phyloP scores from a whole-genome alignment of 35 echinoderm and acorn worm species.

The Antedon bifida region DNA sequence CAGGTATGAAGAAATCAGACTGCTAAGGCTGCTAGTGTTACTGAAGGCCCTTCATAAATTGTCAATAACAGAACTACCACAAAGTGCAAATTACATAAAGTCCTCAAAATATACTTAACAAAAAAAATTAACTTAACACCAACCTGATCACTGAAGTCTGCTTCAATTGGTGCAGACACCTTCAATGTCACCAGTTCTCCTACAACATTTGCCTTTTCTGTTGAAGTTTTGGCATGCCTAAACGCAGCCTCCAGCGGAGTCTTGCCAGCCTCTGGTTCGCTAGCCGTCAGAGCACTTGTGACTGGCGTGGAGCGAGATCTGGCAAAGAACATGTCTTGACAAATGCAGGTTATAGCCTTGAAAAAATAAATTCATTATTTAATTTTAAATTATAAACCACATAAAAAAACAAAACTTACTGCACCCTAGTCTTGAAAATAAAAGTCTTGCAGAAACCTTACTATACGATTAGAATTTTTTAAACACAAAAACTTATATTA shows the following conservation, averaged over 20 bases:
- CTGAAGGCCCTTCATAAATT: not conserved
- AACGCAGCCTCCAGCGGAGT: conserved; percentile 52
- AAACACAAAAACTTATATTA: too few relatives aligned
- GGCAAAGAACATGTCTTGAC: conserved; percentile 98
- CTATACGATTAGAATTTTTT: too few relatives aligned
- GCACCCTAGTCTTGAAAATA: too few relatives aligned
- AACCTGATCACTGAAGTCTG: conserved; percentile 70
- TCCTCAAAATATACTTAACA: too few relatives aligned
- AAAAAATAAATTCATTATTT: not conserved
- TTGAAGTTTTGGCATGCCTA: conserved; percentile 33
- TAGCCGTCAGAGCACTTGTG: conserved; percentile 28
- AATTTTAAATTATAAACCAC: too few relatives aligned
- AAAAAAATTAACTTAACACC: not conserved
- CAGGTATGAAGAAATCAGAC: not conserved
- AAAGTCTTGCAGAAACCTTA: too few relatives aligned
- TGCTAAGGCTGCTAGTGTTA: not conserved
- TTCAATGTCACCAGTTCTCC: conserved; percentile 54
- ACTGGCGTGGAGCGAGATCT: conserved; percentile 38
- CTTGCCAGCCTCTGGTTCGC: conserved; percentile 26
- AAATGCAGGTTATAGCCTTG: conserved; percentile 73
- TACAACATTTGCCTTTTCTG: conserved; percentile 71
- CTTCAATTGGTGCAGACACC: conserved; percentile 50
- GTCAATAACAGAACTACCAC: too few relatives aligned
- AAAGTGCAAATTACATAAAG: not conserved
- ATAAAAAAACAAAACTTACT: too few relatives aligned